phyloP scores from a whole-genome alignment of 1,140 invertebrate genomes.

The Eufriesea mexicana region DNA sequence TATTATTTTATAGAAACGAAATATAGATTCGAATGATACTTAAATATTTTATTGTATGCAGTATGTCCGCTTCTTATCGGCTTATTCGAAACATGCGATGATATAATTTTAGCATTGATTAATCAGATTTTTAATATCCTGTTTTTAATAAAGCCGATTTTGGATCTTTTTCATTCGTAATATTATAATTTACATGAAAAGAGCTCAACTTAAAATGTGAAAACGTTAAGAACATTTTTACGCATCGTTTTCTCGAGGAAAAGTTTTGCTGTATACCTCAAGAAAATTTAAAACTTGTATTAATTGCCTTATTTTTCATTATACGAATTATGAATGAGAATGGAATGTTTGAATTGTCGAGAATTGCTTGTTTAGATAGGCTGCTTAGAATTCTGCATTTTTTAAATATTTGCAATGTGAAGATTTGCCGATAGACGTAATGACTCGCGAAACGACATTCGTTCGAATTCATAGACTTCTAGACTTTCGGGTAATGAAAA shows the following conservation, averaged over 20 bases:
- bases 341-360: constrained; percentile 10
- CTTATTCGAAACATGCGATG: constrained; percentile 25
- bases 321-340: constrained; percentile 23
- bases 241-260: constrained; percentile 5
- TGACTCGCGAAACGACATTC: constrained; percentile 17
- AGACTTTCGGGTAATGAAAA: constrained; percentile 2
- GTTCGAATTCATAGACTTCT: constrained; percentile 34
- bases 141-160: constrained; percentile 12
- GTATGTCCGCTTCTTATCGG: constrained; percentile 26
- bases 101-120: constrained; percentile 15
- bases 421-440: constrained; percentile 19
- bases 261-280: neutral
- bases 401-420: constrained; percentile 19
- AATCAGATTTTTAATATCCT: constrained; percentile 14
- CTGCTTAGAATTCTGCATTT: constrained; percentile 28
- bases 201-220: neutral
- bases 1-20: constrained; percentile 54
- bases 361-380: constrained; percentile 9
- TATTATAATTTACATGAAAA: constrained; percentile 6
- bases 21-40: constrained; percentile 49
- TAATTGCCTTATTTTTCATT: constrained; percentile 11
- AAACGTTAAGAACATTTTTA: constrained; percentile 2
- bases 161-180: neutral
- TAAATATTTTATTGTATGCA: constrained; percentile 48
- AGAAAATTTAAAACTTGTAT: constrained; percentile 20